Evolutionary conservation across 2,113 vertebrate species (phyloP).

Genomic region (Narcine bancroftii): DNA sequence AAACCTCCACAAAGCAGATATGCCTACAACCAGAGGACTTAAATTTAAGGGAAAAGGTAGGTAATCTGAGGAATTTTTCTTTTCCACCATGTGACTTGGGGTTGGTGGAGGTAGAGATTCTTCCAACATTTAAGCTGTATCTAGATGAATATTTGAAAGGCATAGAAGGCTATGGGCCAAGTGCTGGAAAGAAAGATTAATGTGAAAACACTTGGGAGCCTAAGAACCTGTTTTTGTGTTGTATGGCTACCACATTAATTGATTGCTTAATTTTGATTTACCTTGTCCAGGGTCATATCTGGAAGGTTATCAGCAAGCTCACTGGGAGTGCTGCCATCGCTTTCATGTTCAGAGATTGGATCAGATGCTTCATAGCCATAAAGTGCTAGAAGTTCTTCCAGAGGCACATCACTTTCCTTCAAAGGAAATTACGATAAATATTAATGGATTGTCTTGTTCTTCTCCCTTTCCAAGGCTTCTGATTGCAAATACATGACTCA

Average conservation of each 20-base stretch:
- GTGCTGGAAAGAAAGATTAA: no score
- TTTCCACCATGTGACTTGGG: no score
- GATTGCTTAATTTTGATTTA: constrained; percentile 40
- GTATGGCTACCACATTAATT: background rate
- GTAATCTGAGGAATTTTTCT: no score
- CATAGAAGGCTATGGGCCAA: no score
- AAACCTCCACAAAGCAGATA: no score
- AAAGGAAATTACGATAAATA: constrained; percentile 33
- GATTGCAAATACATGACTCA: background rate
- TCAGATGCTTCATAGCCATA: constrained; percentile 80
- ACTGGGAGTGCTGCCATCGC: constrained; percentile 54
- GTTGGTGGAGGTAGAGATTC: no score
- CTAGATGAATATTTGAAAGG: no score
- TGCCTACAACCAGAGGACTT: no score
- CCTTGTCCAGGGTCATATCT: constrained; percentile 81
- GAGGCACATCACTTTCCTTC: constrained; percentile 78
- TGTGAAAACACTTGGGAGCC: no score
- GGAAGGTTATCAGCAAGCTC: constrained; percentile 62
- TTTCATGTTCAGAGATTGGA: constrained; percentile 65
- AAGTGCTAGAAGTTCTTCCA: constrained; percentile 82
- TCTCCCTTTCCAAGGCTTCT: background rate
- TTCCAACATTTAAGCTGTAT: no score
- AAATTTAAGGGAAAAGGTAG: no score
- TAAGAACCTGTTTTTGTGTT: no score
- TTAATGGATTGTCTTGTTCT: background rate